Evolutionary conservation across 2,888 invertebrate genomes (phyloP), one percentile per base, ranked within the genome.

Genomic region (Eupithecia exiguata): DNA sequence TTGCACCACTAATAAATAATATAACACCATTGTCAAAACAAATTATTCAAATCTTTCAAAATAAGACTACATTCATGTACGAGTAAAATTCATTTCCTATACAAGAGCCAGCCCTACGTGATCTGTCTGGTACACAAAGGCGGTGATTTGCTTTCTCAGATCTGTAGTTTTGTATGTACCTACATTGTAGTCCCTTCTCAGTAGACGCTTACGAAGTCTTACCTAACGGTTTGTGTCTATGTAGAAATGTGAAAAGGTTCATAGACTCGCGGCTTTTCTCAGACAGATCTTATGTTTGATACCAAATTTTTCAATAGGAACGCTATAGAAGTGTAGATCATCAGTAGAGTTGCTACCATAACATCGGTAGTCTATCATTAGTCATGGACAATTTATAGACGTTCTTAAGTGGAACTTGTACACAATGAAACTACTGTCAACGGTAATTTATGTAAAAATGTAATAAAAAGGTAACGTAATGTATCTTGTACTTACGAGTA

Each of bases 131-230:
- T 72, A 76, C 78, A 83, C 84, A 84, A 84, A 85, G 81, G 79
- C 82, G 77, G 80, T 85, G 83, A 87, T 88, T 87, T 87, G 87
- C 83, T 82, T 81, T 80, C 81, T 68, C 79, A 83, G 84, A 84
- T 85, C 82, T 84, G 72, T 58, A 58, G 25, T 58, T 58, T 58
- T 58, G 58, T 58, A 58, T 58, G 25, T 83, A 79, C n/a, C n/a
- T n/a, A n/a, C 80, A 84, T 82, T 83, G 81, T 77, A 71, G 71
- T 71, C 74, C 68, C 68, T 80, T 43, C 66, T 66, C 66, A 36
- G 65, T 40, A 63, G n/a, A 53, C 12, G 12, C 58, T 58, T 53
- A 53, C 58, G 73, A 79, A 81, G 80, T 82, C 79, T 78, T 83
- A 82, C 83, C 82, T 86, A 85, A 85, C 85, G 84, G 84, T 84